A percentile compares a stretch with the other conserved stretches of the same genome.
Conservation (phyloP, 1,140 invertebrate species). For the Chironomus tepperi region DNA sequence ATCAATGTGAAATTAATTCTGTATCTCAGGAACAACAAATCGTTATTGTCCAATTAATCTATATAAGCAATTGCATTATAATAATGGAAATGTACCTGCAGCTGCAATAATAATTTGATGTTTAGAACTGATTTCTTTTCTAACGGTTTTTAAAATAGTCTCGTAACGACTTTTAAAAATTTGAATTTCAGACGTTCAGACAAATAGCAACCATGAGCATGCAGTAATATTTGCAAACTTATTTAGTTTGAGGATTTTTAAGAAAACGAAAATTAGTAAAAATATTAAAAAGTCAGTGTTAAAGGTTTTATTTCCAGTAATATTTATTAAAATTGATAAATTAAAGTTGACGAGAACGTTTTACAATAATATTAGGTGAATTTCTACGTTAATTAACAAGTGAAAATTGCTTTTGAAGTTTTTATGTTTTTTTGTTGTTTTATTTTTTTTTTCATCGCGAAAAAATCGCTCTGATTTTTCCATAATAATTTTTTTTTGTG, state of each 20-base stretch:
- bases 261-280: neutral
- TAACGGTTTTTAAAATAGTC: too few species aligned
- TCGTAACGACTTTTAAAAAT: too few species aligned
- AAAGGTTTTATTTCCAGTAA: neutral
- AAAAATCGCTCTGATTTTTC: neutral
- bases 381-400: neutral
- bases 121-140: too few species aligned
- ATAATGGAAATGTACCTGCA: too few species aligned
- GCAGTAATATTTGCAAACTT: too few species aligned
- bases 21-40: too few species aligned
- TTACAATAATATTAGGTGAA: neutral
- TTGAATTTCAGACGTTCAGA: too few species aligned
- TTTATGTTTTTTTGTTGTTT: constrained; percentile 12
- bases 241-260: neutral
- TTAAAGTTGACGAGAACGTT: neutral
- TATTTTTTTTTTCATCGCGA: constrained; percentile 10
- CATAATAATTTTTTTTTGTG: neutral
- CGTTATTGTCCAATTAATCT: too few species aligned
- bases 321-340: neutral
- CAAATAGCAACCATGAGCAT: too few species aligned
- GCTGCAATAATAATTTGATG: too few species aligned
- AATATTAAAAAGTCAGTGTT: constrained; percentile 7
- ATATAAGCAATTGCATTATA: too few species aligned
- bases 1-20: too few species aligned
- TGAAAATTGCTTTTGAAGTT: neutral